Evolutionary conservation across 2,113 vertebrate species (phyloP), one percentile per base, ranked within the genome.

Genomic region (Rhynchomys soricoides): DNA sequence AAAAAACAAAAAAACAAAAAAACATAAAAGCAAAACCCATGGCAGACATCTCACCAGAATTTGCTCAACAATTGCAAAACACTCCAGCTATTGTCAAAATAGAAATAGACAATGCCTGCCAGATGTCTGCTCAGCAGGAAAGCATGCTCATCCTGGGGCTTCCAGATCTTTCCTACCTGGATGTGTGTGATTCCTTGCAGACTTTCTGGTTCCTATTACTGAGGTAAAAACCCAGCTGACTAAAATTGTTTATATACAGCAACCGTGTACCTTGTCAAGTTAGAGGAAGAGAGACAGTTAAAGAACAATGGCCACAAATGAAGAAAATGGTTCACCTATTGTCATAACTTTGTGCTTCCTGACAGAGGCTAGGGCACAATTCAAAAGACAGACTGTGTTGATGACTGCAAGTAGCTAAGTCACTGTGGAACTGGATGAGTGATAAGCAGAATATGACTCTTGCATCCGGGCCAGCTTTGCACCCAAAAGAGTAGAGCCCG

Each of bases 141-240:
- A 86, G 71, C 31, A 24, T 1, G 31, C 21, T 12, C 11, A 22
- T 29, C n/a, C 62, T 10, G 10, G 68, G 2, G 17, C 34, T 62
- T 79, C 34, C 12, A 45, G 62, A n/a, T 43, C 86, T 82, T 59
- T 48, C 37, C n/a, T 37, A 3, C 31, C 73, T 43, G 26, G 4
- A 0, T 2, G 5, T 57, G 7, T 48, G 2, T 7, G 62, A 78
- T 50, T 7, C 29, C 55, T 5, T 5, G 3, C 2, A 6, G n/a
- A 78, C 45, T 45, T 57, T 15, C 29, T 40, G 59, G 34, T 34
- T 59, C 45, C 24, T 64, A 5, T 24, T 57, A 12, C 52, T 3
- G 19, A 19, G 37, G 81, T 73, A 8, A 82, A 64, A 50, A 59
- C 43, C 43, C 24, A 43, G 16, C 50, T 86, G 24, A 73, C 8